Conservation (phyloP, 2,888 invertebrate genomes). For the Clitarchus hookeri region DNA sequence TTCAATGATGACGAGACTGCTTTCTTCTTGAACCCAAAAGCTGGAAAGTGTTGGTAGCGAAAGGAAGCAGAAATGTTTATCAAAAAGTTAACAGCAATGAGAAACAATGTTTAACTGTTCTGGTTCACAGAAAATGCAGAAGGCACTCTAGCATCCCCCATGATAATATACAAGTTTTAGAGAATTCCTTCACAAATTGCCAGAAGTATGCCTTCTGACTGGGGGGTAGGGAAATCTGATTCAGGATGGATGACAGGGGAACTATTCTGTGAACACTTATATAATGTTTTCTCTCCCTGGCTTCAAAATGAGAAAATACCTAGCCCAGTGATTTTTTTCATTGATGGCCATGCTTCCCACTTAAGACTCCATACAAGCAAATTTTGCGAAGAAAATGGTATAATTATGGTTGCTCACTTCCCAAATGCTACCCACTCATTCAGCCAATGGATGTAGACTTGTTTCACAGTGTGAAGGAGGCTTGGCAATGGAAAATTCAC, state of each 20-base stretch:
- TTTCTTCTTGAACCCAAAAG: slow-evolving; percentile 51
- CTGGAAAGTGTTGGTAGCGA: slow-evolving; percentile 48
- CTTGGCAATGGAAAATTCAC: background rate
- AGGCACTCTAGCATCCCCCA: slow-evolving; percentile 46
- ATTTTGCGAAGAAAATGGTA: slow-evolving; percentile 42
- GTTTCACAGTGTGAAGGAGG: background rate
- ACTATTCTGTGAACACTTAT: slow-evolving; percentile 52
- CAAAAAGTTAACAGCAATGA: slow-evolving; percentile 39
- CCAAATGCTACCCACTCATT: slow-evolving; percentile 14
- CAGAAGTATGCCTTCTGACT: slow-evolving; percentile 47
- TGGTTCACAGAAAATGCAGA: slow-evolving; percentile 47
- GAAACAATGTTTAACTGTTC: slow-evolving; percentile 46
- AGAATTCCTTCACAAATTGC: slow-evolving; percentile 47
- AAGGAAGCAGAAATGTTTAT: slow-evolving; percentile 43
- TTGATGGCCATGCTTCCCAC: slow-evolving; percentile 53
- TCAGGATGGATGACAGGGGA: slow-evolving; percentile 54
- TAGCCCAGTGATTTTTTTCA: slow-evolving; percentile 50
- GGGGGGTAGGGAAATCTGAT: slow-evolving; percentile 53
- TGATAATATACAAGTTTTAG: slow-evolving; percentile 49
- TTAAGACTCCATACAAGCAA: slow-evolving; percentile 39
- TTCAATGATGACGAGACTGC: slow-evolving; percentile 52
- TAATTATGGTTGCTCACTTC: slow-evolving; percentile 41
- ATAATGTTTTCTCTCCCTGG: slow-evolving; percentile 51
- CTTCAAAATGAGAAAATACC: slow-evolving; percentile 48
- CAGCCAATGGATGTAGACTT: background rate